Percentiles rank a stretch among this genome's conserved stretches.
Evolutionary conservation across 1,140 invertebrate genomes (phyloP).

Genomic region (Drosophila pectinifera): DNA sequence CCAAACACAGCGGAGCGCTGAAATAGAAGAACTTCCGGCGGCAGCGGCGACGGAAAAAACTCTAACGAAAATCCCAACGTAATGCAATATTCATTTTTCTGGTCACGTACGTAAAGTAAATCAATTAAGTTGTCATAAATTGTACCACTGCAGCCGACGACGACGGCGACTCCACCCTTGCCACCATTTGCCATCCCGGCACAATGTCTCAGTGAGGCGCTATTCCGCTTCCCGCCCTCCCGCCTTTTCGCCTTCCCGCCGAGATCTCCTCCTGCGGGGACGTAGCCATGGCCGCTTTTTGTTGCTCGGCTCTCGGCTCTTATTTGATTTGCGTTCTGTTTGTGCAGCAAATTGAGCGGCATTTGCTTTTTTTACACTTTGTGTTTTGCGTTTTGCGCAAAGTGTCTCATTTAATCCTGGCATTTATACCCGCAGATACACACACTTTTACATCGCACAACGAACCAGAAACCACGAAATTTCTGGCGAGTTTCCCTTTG

Average conservation of each 20-base stretch:
- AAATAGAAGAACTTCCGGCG: slow-evolving; percentile 78
- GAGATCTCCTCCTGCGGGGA: slow-evolving; percentile 26
- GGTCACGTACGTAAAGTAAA: slow-evolving; percentile 84
- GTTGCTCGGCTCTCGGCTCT: slow-evolving; percentile 33
- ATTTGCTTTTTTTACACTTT: slow-evolving; percentile 65
- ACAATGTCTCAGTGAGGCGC: slow-evolving; percentile 17
- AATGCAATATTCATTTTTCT: slow-evolving; percentile 84
- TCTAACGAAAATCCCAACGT: slow-evolving; percentile 78
- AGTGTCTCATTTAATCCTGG: slow-evolving; percentile 49
- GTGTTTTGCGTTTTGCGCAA: slow-evolving; percentile 15
- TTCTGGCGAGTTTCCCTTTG: slow-evolving; percentile 15
- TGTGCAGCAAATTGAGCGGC: slow-evolving; percentile 76
- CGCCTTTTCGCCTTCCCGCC: slow-evolving; percentile 15
- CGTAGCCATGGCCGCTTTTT: slow-evolving; percentile 31
- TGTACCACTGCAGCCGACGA: slow-evolving; percentile 74
- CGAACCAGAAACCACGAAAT: slow-evolving; percentile 22
- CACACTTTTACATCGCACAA: slow-evolving; percentile 17
- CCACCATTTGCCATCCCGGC: not conserved
- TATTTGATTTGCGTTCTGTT: slow-evolving; percentile 74
- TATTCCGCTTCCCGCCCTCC: slow-evolving; percentile 4
- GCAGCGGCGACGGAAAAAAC: slow-evolving; percentile 31
- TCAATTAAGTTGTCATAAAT: slow-evolving; percentile 84
- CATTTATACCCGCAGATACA: slow-evolving; percentile 19
- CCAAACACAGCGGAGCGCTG: slow-evolving; percentile 60
- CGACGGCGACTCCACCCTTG: slow-evolving; percentile 7